These are phyloP conservation scores for Zootoca vivipara DNA, from an alignment of 2,113 vertebrate species.

Conservation along the genomic window DNA sequence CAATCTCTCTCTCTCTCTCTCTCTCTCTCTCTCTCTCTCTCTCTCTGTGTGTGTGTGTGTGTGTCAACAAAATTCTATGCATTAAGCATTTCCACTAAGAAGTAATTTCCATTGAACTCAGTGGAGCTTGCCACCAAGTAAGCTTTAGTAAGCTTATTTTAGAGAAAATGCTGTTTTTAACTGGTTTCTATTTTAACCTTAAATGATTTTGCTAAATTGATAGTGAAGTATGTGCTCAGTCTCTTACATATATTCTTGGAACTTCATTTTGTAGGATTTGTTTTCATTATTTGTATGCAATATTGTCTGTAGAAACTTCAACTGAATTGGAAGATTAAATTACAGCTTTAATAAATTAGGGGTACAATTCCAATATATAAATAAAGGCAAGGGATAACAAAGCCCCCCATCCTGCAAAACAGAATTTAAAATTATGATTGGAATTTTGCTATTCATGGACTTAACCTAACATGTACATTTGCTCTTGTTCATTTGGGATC, in stretches of 20 bases:
- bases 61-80: not conserved
- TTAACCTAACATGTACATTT: not conserved
- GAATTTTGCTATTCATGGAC: not conserved
- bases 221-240: not conserved
- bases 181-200: not conserved
- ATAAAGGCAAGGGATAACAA: not conserved
- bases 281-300: not conserved
- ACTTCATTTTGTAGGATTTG: not conserved
- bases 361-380: not conserved
- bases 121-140: too few relatives aligned
- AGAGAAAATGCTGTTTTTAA: not conserved
- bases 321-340: not conserved
- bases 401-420: not conserved
- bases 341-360: not conserved
- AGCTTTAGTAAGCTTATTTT: not conserved
- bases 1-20: too few relatives aligned
- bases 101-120: not conserved
- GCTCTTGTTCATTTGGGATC: not conserved
- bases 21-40: too few relatives aligned
- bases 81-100: not conserved
- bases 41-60: not conserved
- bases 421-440: not conserved
- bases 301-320: not conserved
- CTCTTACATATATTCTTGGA: not conserved
- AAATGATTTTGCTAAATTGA: not conserved